Conservation (phyloP, 2,888 invertebrate species). For the Phania funesta region DNA sequence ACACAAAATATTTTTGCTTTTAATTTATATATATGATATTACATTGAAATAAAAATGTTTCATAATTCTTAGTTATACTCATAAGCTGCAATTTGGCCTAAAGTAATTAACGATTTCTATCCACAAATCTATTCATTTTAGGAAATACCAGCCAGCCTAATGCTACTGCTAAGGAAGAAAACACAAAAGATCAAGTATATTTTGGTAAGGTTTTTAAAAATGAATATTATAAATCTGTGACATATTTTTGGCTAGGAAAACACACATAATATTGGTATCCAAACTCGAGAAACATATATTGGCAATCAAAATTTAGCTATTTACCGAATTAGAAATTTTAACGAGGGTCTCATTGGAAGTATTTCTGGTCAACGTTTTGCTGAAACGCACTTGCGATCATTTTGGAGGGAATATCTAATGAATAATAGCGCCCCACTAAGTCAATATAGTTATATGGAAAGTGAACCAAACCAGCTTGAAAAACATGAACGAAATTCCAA, state of each 20-base stretch:
- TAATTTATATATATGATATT: no score
- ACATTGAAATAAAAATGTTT: no score
- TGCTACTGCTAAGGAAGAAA: background rate
- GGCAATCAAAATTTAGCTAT: slow-evolving; percentile 73
- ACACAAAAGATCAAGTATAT: slow-evolving; percentile 70
- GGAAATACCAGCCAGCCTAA: background rate
- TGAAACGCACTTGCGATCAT: slow-evolving; percentile 74
- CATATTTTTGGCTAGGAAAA: slow-evolving; percentile 66
- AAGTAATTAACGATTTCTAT: background rate
- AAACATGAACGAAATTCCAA: background rate
- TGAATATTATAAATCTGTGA: slow-evolving; percentile 69
- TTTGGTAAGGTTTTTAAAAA: slow-evolving; percentile 73
- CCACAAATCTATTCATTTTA: background rate
- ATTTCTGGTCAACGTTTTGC: slow-evolving; percentile 71
- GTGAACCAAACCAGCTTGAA: background rate
- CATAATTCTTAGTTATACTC: no score
- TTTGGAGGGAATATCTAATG: slow-evolving; percentile 60
- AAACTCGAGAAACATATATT: slow-evolving; percentile 70
- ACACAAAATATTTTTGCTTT: no score
- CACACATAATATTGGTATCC: slow-evolving; percentile 72
- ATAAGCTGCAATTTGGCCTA: background rate
- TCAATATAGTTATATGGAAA: slow-evolving; percentile 33
- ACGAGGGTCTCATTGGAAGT: slow-evolving; percentile 60
- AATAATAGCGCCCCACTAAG: slow-evolving; percentile 30
- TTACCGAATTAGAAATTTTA: slow-evolving; percentile 68